Percentiles rank a stretch among this genome's conserved stretches.
These are phyloP conservation scores for Pterostichus niger DNA, from an alignment of 2,888 invertebrate species.

Conservation along the genomic window DNA sequence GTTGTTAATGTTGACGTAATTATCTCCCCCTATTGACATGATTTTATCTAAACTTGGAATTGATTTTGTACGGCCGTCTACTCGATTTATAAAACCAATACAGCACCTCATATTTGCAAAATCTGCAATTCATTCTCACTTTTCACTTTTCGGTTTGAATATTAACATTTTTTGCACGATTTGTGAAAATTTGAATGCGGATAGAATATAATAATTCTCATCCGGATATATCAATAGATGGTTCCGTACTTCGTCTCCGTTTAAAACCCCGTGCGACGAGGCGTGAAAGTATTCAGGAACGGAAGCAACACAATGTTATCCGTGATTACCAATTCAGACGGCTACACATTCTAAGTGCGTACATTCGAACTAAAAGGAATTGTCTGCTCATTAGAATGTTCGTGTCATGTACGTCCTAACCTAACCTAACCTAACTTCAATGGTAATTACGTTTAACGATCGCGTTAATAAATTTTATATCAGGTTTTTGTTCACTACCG, in stretches of 20 bases:
- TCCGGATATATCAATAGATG: background rate
- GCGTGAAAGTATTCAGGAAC: slow-evolving; percentile 55
- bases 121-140: background rate
- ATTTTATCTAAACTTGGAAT: too few species aligned
- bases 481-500: slow-evolving; percentile 30
- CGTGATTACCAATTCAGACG: slow-evolving; percentile 53
- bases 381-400: slow-evolving; percentile 41
- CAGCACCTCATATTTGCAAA: background rate
- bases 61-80: too few species aligned
- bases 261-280: background rate
- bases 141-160: background rate
- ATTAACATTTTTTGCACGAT: slow-evolving; percentile 17
- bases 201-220: background rate
- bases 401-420: slow-evolving; percentile 30
- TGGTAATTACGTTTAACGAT: slow-evolving; percentile 49
- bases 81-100: too few species aligned
- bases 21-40: too few species aligned
- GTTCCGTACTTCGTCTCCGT: background rate
- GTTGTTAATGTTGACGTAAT: too few species aligned
- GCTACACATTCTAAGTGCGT: slow-evolving; percentile 40
- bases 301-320: slow-evolving; percentile 52
- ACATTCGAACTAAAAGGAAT: slow-evolving; percentile 47
- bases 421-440: slow-evolving; percentile 42
- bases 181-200: slow-evolving; percentile 1
- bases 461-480: slow-evolving; percentile 50